A percentile compares a stretch with the other conserved stretches of the same genome.
These are phyloP conservation scores for Chitala chitala DNA, from an alignment of 2,113 vertebrate species.

Conservation along the genomic window DNA sequence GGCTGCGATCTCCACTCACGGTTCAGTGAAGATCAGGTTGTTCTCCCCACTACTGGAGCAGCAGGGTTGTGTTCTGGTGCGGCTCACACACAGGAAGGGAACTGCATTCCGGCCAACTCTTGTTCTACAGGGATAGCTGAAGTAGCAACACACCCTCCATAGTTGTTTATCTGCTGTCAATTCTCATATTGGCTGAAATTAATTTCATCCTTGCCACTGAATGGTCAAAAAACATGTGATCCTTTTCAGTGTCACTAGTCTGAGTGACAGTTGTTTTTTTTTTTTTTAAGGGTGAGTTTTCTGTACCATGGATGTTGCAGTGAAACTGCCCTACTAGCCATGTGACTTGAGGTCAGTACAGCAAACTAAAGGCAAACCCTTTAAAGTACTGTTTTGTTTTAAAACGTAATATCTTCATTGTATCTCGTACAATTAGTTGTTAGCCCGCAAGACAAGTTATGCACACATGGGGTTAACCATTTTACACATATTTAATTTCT, in stretches of 20 bases:
- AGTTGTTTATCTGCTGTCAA: not conserved
- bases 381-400: too few species aligned
- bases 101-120: not conserved
- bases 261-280: not conserved
- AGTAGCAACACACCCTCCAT: not conserved
- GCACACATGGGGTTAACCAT: too few species aligned
- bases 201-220: slow-evolving; percentile 9
- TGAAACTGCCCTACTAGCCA: not conserved
- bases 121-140: not conserved
- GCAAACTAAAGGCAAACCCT: too few species aligned
- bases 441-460: too few species aligned
- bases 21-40: not conserved
- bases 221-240: not conserved
- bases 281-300: not conserved
- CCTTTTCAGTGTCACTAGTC: slow-evolving; percentile 1
- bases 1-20: not conserved
- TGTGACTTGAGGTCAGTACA: not conserved
- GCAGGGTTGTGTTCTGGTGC: too few species aligned
- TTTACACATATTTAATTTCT: too few species aligned
- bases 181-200: slow-evolving; percentile 9
- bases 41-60: too few species aligned
- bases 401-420: too few species aligned
- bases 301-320: not conserved
- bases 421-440: too few species aligned
- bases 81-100: not conserved